Evolutionary conservation across 2,113 vertebrate species (phyloP).

Genomic region (Phycodurus eques): DNA sequence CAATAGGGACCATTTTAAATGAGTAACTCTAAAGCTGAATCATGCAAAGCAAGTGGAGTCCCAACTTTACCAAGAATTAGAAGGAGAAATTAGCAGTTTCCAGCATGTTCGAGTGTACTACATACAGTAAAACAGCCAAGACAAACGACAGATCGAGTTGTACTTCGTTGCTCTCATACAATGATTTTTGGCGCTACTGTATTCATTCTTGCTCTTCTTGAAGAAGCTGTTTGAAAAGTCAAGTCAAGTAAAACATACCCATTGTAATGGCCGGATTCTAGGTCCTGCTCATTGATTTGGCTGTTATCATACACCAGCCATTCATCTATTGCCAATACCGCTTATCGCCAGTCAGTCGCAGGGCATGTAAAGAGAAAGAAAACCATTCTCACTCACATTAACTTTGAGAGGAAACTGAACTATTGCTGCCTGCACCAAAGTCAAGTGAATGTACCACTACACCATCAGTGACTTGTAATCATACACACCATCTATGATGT

Average conservation of each 20-base stretch:
- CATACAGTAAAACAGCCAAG: background rate
- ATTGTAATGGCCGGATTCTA: background rate
- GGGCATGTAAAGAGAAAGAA: background rate
- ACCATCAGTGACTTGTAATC: background rate
- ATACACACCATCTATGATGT: background rate
- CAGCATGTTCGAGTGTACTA: background rate
- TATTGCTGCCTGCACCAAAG: too few species aligned
- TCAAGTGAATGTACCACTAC: background rate
- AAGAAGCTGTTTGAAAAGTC: background rate
- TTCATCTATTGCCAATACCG: background rate
- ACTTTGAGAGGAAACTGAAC: too few species aligned
- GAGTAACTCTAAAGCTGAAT: background rate
- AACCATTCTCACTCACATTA: background rate
- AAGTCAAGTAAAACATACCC: background rate
- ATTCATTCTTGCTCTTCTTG: background rate
- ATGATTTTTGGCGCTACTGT: background rate
- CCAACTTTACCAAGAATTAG: background rate
- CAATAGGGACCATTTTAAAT: background rate
- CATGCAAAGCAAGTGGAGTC: background rate
- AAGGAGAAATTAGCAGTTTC: background rate
- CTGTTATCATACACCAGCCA: slow-evolving; percentile 29
- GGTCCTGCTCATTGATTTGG: slow-evolving; percentile 10
- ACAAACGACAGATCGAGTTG: background rate
- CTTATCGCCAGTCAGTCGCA: too few species aligned
- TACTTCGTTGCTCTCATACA: background rate